Evolutionary conservation across 2,888 invertebrate species (phyloP), one percentile per base, ranked within the genome.

Genomic region (Apodemia hepburni): DNA sequence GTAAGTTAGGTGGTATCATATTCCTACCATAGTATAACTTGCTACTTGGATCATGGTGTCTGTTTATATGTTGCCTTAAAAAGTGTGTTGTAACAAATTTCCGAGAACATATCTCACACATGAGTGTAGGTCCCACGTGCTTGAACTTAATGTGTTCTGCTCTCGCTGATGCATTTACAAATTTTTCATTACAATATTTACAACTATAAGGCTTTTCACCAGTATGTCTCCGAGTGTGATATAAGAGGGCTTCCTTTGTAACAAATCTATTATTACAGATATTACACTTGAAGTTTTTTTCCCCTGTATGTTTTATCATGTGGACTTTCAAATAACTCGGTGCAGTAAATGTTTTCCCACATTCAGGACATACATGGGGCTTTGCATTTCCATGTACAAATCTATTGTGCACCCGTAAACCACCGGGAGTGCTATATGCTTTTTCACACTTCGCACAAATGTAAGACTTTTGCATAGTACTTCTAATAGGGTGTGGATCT

Each of bases 151-250:
- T 82, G 66, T 91, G 91, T 62, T 91, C 90, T 5, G 87, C 87
- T 64, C 90, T 79, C 2, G 87, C 82, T 0, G 91, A 90, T 0
- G 90, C 83, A 71, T 90, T 90, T 0, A 91, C 87, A 75, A 90
- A 91, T 65, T 71, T 81, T 61, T 89, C 87, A 64, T 74, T 73
- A 59, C 90, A 91, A 38, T 77, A 64, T 17, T 83, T 80, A 66
- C 90, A 91, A 15, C 77, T 76, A 42, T 87, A 91, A 0, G 90
- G 90, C 62, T 84, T 87, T 65, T 90, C 91, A 0, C 91, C 91
- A 0, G 89, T 90, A 65, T 91, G 91, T 33, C 88, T 73, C 60
- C 91, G 72, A 0, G 82, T 86, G 54, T 91, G 91, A 62, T 90
- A 91, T 51, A 88, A 61, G 15, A 91, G 70, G 0, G 91, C 89